Evolutionary conservation across 2,888 invertebrate genomes (phyloP).

Genomic region (Oeneis ivallda): DNA sequence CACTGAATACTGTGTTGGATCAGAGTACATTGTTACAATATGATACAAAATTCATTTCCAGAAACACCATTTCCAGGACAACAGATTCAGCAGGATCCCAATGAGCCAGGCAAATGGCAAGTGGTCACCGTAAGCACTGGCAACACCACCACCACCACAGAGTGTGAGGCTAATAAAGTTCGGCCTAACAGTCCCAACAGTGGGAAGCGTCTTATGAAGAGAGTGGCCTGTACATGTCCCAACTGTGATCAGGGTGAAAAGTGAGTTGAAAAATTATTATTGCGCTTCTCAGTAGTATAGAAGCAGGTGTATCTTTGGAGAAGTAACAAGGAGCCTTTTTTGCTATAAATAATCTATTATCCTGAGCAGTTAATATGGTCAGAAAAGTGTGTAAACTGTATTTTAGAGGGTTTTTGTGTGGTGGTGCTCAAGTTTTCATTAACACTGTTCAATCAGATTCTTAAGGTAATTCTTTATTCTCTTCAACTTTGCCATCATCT

Average conservation of each 20-base stretch:
- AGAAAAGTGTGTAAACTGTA: no score
- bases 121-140: conserved; percentile 77
- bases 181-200: conserved; percentile 55
- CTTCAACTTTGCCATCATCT: no score
- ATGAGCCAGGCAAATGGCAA: conserved; percentile 93
- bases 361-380: no score
- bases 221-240: conserved; percentile 98
- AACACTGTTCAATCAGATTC: no score
- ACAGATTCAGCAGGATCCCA: conserved; percentile 91
- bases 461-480: no score
- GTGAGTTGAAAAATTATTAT: conserved; percentile 55
- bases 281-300: no score
- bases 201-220: conserved; percentile 83
- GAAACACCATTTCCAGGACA: conserved; percentile 69
- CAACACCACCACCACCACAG: conserved; percentile 48
- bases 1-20: neutral
- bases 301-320: no score
- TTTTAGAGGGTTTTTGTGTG: no score
- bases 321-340: no score
- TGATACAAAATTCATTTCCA: conserved; percentile 23
- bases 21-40: neutral
- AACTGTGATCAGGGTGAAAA: conserved; percentile 96
- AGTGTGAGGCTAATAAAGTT: conserved; percentile 65
- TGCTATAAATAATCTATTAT: no score
- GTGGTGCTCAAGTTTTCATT: no score